These are phyloP conservation scores for Gastracanthus pulcherrimus DNA, from an alignment of 2,888 invertebrate genomes.

Conservation along the genomic window DNA sequence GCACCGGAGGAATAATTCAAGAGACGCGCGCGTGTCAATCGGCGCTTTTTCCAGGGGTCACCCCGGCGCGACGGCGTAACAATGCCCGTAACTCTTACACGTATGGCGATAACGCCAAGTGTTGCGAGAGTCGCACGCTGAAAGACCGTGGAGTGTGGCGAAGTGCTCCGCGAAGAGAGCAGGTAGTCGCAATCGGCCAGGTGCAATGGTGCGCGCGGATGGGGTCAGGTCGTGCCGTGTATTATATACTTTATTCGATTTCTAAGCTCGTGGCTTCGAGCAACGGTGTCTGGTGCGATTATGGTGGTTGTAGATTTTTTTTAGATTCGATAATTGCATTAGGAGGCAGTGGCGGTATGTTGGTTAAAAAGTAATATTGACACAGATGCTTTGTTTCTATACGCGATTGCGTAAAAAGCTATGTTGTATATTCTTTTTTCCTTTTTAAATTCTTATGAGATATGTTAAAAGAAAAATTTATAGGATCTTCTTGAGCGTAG, in stretches of 20 bases:
- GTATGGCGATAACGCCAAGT: neutral
- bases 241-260: slow-evolving; percentile 6
- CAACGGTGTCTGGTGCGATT: too few species aligned
- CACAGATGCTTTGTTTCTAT: too few species aligned
- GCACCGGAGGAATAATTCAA: neutral
- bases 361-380: neutral
- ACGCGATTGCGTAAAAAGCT: too few species aligned
- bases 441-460: too few species aligned
- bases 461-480: too few species aligned
- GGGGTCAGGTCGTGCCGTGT: neutral
- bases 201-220: neutral
- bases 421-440: too few species aligned
- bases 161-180: neutral
- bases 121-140: neutral
- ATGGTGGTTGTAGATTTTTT: too few species aligned
- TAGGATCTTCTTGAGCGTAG: too few species aligned
- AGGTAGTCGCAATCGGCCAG: neutral
- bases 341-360: neutral
- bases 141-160: neutral
- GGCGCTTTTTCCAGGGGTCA: neutral
- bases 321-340: neutral
- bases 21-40: neutral
- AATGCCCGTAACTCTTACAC: neutral
- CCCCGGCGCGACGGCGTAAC: neutral
- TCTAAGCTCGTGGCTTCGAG: neutral